Base-by-base conservation (phyloP, 2,113 vertebrate species). In the Emydocephalus ijimae region DNA sequence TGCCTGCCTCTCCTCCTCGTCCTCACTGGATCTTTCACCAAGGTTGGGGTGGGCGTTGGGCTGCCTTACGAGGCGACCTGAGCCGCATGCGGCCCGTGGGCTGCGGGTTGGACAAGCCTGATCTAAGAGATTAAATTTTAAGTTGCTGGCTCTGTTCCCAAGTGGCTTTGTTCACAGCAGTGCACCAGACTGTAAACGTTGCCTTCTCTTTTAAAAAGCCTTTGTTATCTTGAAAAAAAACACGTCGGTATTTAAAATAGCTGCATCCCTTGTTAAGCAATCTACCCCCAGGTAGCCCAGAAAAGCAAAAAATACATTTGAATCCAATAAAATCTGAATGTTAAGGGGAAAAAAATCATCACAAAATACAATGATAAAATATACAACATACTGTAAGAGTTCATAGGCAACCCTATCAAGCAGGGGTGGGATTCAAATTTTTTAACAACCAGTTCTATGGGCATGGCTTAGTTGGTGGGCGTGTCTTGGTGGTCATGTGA, bases 71-170 rank as follows among this genome's bases (percentile, higher is more conserved):
- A 39, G 39, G 39, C 39, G 39, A 39, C 39, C 39, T 39, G 39
- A 2, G 39, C 39, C 39, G 39, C 39, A 39, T 39, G 39, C 2
- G 39, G 39, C 39, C 39, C 39, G 39, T 2, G 39, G 1, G 39
- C 39, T 39, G 39, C 39, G 39, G 39, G 39, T 39, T 39, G 39
- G 39, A 39, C 39, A 39, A 39, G 39, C 39, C 39, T 39, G 39
- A 39, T 39, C n/a, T 50, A 20, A 21, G 57, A 88, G 57, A 92
- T 92, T 92, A 92, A 52, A 54, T 91, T 50, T 92, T 69, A 86
- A 88, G 86, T 92, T 54, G 64, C 45, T 69, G n/a, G 57, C 48
- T 92, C 48, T 18, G 29, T 61, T 92, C 86, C 91, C 85, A 34
- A 69, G 21, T 29, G 86, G 15, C n/a, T 69, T 92, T 87, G 85